A percentile compares a stretch with the other conserved stretches of the same genome.
phyloP scores from a whole-genome alignment of 23 tunicate species.

The Styela clava region DNA sequence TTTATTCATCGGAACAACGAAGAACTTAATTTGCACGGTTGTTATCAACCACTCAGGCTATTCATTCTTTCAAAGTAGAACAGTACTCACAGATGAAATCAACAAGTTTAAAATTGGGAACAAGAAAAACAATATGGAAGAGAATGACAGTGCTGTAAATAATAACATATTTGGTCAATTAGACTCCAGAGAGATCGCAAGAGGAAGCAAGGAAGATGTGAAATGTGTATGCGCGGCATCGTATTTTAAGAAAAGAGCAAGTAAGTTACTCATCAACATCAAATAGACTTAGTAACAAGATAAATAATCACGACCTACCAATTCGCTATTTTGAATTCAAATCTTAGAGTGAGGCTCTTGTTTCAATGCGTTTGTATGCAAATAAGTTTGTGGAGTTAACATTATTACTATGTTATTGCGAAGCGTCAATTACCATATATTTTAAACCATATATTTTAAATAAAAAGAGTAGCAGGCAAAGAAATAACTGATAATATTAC shows the following conservation, averaged over 20 bases:
- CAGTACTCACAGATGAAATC: background rate
- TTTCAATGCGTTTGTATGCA: too few relatives aligned
- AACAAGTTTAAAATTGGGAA: background rate
- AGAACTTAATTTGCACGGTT: slow-evolving; percentile 38
- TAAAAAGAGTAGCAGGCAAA: too few relatives aligned
- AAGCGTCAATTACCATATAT: too few relatives aligned
- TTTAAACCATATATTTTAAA: too few relatives aligned
- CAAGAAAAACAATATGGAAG: background rate
- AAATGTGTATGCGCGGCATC: slow-evolving; percentile 29
- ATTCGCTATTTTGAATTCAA: too few relatives aligned
- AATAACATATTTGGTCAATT: slow-evolving; percentile 19
- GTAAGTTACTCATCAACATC: slow-evolving; percentile 11
- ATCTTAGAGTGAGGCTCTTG: too few relatives aligned
- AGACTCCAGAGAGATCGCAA: slow-evolving; percentile 46
- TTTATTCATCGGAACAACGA: slow-evolving; percentile 58
- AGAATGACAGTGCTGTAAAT: background rate
- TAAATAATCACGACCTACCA: too few relatives aligned
- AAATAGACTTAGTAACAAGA: too few relatives aligned
- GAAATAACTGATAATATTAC: too few relatives aligned
- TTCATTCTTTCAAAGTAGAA: background rate
- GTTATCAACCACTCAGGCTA: slow-evolving; percentile 14
- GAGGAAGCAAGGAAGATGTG: slow-evolving; percentile 37
- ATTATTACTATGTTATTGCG: too few relatives aligned
- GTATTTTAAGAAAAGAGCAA: slow-evolving; percentile 16
- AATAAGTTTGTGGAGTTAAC: too few relatives aligned